Conservation (phyloP, 2,113 vertebrate genomes). For the Catharus fuscescens region DNA sequence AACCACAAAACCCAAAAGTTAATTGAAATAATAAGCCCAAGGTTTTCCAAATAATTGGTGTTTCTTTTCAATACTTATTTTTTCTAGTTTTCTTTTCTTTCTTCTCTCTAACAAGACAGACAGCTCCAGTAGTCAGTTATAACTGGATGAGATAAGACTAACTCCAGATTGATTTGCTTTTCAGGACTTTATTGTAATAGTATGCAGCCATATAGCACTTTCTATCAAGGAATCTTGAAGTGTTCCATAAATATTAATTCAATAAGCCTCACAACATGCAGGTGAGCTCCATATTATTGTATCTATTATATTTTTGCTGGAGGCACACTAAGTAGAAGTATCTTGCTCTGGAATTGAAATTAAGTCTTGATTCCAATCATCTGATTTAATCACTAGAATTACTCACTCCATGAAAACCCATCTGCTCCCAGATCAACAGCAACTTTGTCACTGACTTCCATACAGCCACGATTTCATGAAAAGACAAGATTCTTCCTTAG, state of each 20-base stretch:
- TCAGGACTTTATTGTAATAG: slow-evolving; percentile 11
- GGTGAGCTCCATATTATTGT: not conserved
- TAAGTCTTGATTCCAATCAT: not conserved
- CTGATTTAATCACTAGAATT: not conserved
- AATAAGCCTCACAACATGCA: slow-evolving; percentile 6
- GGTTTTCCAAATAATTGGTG: not conserved
- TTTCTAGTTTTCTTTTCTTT: not conserved
- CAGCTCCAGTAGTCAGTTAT: not conserved
- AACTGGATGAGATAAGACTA: not conserved
- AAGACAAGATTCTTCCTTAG: not conserved
- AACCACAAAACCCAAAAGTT: not conserved
- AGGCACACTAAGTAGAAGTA: slow-evolving; percentile 22
- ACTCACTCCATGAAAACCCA: not conserved
- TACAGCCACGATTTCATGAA: not conserved
- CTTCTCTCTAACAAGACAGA: not conserved
- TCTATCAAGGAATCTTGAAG: slow-evolving; percentile 33
- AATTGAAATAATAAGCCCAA: not conserved
- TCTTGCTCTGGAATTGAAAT: slow-evolving; percentile 28
- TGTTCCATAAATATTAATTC: slow-evolving; percentile 52
- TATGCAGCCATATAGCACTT: not conserved
- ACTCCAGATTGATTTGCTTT: not conserved
- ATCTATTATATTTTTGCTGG: slow-evolving; percentile 30
- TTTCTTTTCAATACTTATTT: not conserved
- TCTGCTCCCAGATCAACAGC: not conserved
- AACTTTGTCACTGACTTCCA: not conserved